phyloP scores from a whole-genome alignment of 1,140 invertebrate species.

The Oedothorax gibbosus region DNA sequence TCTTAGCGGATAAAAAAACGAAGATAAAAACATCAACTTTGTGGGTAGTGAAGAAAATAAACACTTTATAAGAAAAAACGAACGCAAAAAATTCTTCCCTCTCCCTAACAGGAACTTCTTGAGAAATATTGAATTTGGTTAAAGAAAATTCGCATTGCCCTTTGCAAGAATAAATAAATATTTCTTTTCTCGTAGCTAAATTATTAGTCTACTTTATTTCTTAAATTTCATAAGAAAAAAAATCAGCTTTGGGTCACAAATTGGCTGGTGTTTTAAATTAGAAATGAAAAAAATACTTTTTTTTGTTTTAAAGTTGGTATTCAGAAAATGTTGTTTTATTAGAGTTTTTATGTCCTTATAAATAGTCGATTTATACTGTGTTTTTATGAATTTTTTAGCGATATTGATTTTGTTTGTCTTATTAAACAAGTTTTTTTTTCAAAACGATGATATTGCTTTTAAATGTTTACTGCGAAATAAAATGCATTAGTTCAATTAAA shows the following conservation, averaged over 20 bases:
- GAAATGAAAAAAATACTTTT: constrained; percentile 10
- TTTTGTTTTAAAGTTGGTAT: background rate
- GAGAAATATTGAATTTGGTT: constrained; percentile 34
- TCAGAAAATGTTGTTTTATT: no score
- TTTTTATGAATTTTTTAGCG: no score
- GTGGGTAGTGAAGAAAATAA: constrained; percentile 21
- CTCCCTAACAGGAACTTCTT: constrained; percentile 4
- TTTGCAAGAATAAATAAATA: background rate
- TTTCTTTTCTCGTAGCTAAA: background rate
- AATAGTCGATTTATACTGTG: no score
- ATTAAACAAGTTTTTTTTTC: no score
- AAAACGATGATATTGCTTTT: no score
- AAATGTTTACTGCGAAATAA: no score
- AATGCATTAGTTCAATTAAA: no score
- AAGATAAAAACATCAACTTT: constrained; percentile 17
- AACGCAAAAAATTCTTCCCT: background rate
- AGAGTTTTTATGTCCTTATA: no score
- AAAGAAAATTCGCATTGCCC: background rate
- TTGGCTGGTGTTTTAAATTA: constrained; percentile 37
- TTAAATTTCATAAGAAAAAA: constrained; percentile 17
- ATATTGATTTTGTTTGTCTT: no score
- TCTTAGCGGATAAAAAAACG: constrained; percentile 12
- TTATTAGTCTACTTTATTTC: constrained; percentile 26
- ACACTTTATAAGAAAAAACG: constrained; percentile 25
- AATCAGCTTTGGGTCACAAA: constrained; percentile 25